Base-by-base conservation (phyloP, 2,113 vertebrate genomes). In the Myiozetetes cayanensis region DNA sequence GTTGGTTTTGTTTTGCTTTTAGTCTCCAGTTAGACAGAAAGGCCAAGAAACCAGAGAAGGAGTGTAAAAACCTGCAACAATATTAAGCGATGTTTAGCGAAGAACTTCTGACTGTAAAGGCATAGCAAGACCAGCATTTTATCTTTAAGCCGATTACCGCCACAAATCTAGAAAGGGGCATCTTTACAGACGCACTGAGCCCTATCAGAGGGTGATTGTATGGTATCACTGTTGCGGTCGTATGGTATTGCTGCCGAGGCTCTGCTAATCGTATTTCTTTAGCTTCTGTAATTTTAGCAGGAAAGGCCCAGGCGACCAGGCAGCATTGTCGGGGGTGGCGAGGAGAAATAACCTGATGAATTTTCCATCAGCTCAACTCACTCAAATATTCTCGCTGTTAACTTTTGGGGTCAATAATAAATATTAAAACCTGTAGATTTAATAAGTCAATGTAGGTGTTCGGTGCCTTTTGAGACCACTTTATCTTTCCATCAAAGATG, bases 341-440 rank as follows among this genome's bases (percentile, higher is more conserved):
- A 37, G 87, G 68, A 94, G 90, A 92, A 96, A 74, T 90, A 96
- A 93, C 76, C 88, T 87, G 89, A 85, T 93, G 81, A 93, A 94
- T 95, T 97, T 88, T 83, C 71, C 63, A 74, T 78, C 71, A 90
- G 89, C 39, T 76, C 53, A 13, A 65, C 75, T 92, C 78, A 49
- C 59, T 96, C 91, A 91, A 11, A 62, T 90, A 96, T 84, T 78
- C 55, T 89, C 5, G 3, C 79, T 7, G 56, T 87, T 95, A 46
- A 47, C 91, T 73, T 94, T 68, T 52, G 55, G 92, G 95, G 92
- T 92, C 84, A 77, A 83, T 96, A 93, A 95, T 97, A 96, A 96
- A 96, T 96, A 93, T 94, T 94, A 95, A 96, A 97, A 94, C 75
- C 81, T 71, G 87, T 96, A 89, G 94, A 93, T 95, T 97, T 97